Conservation (phyloP, 64 coral and sea anemone species). For the Actinia equina region DNA sequence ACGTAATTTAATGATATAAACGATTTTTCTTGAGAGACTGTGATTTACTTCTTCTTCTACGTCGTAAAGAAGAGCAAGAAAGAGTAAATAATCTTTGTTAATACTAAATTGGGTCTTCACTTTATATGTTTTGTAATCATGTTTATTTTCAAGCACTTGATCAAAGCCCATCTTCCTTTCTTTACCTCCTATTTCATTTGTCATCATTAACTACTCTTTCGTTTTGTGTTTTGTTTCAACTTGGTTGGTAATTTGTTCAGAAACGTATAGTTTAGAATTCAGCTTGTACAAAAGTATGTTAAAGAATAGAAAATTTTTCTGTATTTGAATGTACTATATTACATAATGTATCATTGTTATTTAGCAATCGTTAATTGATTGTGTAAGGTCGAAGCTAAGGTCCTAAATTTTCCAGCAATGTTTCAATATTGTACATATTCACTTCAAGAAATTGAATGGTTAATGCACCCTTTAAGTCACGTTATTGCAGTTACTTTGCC, state of each 20-base stretch:
- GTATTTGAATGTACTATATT: neutral
- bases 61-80: neutral
- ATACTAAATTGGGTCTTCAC: neutral
- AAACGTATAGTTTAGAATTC: neutral
- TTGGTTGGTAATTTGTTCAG: neutral
- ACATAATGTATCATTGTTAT: neutral
- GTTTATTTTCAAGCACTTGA: neutral
- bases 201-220: conserved; percentile 23
- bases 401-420: too few relatives aligned
- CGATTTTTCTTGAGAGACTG: neutral
- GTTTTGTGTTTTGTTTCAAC: conserved; percentile 8
- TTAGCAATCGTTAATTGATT: neutral
- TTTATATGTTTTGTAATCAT: neutral
- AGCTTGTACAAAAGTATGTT: neutral
- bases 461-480: too few relatives aligned
- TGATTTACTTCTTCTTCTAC: neutral
- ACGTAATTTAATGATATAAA: neutral
- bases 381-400: neutral
- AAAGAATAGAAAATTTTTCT: neutral
- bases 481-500: neutral
- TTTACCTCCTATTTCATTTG: neutral
- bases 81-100: neutral
- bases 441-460: too few relatives aligned
- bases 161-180: neutral
- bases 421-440: too few relatives aligned